A percentile compares a stretch with the other conserved stretches of the same genome.
Evolutionary conservation across 2,797 vertebrate species (phyloP).

Genomic region (Todus mexicanus): DNA sequence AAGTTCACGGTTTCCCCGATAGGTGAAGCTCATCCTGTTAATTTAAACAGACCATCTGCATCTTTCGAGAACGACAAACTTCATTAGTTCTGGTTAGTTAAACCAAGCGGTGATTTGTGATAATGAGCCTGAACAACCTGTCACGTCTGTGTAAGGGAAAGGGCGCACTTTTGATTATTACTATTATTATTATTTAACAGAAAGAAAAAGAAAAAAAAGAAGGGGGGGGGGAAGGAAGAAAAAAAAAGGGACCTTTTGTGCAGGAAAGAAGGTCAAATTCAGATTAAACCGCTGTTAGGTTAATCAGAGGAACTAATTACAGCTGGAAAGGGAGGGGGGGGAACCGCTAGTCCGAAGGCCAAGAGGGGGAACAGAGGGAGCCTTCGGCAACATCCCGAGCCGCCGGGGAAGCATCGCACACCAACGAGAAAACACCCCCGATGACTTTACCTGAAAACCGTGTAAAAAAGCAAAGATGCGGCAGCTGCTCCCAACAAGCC

Average conservation of each 20-base stretch:
- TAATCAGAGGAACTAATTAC: slow-evolving; percentile 50
- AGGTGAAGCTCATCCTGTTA: slow-evolving; percentile 69
- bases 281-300: slow-evolving; percentile 40
- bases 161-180: slow-evolving; percentile 1
- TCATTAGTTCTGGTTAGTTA: slow-evolving; percentile 78
- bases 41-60: slow-evolving; percentile 73
- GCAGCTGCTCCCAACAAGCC: slow-evolving; percentile 85
- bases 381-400: neutral
- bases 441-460: slow-evolving; percentile 88
- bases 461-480: slow-evolving; percentile 86
- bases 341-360: neutral
- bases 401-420: accelerated
- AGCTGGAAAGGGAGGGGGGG: neutral
- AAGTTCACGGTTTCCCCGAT: slow-evolving; percentile 53
- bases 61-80: slow-evolving; percentile 74
- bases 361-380: neutral
- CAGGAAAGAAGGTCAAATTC: slow-evolving; percentile 45
- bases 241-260: neutral
- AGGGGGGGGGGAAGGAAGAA: neutral
- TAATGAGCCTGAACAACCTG: slow-evolving; percentile 67
- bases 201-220: slow-evolving; percentile 4
- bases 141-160: slow-evolving; percentile 17
- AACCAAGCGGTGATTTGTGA: slow-evolving; percentile 63
- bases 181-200: slow-evolving; percentile 33
- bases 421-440: neutral